A percentile compares a stretch with the other conserved stretches of the same genome.
Conservation (phyloP, 2,888 invertebrate species). For the Drosophila falleni region DNA sequence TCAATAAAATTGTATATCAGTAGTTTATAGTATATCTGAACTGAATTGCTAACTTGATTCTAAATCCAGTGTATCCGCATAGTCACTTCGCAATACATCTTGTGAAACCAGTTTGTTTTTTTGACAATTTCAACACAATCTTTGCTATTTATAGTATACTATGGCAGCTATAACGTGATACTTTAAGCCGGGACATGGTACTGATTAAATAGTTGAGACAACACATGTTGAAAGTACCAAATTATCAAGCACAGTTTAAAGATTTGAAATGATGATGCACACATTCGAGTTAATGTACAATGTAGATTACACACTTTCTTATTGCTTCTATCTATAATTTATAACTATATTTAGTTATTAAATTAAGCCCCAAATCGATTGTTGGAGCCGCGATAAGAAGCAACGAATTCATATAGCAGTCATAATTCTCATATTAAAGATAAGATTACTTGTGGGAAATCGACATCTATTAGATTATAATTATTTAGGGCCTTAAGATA, state of each 20-base stretch:
- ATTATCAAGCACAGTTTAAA: background rate
- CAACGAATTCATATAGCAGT: slow-evolving; percentile 7
- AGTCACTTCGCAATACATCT: background rate
- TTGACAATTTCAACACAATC: background rate
- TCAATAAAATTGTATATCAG: too few relatives aligned
- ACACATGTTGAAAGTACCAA: background rate
- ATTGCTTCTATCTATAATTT: slow-evolving; percentile 4
- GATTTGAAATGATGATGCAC: background rate
- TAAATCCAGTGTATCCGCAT: background rate
- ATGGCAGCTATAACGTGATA: too few relatives aligned
- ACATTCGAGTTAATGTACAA: background rate
- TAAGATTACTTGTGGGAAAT: slow-evolving; percentile 50
- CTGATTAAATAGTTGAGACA: too few relatives aligned
- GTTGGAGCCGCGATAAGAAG: slow-evolving; percentile 42
- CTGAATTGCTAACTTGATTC: too few relatives aligned
- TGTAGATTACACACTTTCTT: background rate
- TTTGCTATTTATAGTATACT: slow-evolving; percentile 4
- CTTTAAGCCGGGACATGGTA: background rate
- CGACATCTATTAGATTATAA: slow-evolving; percentile 18
- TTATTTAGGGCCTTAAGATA: slow-evolving; percentile 39
- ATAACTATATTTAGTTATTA: slow-evolving; percentile 8
- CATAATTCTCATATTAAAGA: slow-evolving; percentile 32
- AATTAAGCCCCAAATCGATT: slow-evolving; percentile 35
- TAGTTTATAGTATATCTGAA: background rate
- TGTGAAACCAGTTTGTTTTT: slow-evolving; percentile 4